phyloP scores from a whole-genome alignment of 1,140 invertebrate species.

The Ctenoplectra terminalis region DNA sequence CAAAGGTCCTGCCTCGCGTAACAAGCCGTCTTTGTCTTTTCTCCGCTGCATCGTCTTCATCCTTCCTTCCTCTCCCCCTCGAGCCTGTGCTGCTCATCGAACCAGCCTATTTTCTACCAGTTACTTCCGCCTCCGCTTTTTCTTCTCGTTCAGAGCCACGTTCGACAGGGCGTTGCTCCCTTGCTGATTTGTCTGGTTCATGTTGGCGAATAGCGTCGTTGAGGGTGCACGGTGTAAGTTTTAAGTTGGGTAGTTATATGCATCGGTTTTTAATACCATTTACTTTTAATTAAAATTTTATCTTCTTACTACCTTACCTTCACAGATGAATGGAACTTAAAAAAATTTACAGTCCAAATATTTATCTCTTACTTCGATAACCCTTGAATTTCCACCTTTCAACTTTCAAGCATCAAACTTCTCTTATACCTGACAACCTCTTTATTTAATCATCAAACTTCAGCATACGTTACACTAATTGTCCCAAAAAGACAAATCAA shows the following conservation, averaged over 20 bases:
- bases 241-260: too few species aligned
- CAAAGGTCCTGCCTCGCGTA: slow-evolving; percentile 74
- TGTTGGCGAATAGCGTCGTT: background rate
- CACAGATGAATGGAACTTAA: too few species aligned
- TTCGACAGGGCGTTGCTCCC: slow-evolving; percentile 22
- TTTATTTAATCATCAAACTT: too few species aligned
- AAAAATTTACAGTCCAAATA: too few species aligned
- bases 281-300: too few species aligned
- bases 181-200: background rate
- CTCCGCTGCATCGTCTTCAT: slow-evolving; percentile 38
- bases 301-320: too few species aligned
- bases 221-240: background rate
- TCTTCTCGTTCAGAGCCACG: background rate
- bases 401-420: background rate
- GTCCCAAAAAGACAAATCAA: too few species aligned
- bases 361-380: too few species aligned
- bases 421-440: too few species aligned
- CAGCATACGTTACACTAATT: too few species aligned
- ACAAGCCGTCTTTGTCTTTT: slow-evolving; percentile 71
- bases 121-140: slow-evolving; percentile 22
- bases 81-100: slow-evolving; percentile 19
- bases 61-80: slow-evolving; percentile 15
- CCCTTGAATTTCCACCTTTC: background rate
- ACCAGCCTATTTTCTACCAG: slow-evolving; percentile 39
- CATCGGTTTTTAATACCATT: too few species aligned